Evolutionary conservation across 2,888 invertebrate genomes (phyloP).

Genomic region (Frankliniella fusca): DNA sequence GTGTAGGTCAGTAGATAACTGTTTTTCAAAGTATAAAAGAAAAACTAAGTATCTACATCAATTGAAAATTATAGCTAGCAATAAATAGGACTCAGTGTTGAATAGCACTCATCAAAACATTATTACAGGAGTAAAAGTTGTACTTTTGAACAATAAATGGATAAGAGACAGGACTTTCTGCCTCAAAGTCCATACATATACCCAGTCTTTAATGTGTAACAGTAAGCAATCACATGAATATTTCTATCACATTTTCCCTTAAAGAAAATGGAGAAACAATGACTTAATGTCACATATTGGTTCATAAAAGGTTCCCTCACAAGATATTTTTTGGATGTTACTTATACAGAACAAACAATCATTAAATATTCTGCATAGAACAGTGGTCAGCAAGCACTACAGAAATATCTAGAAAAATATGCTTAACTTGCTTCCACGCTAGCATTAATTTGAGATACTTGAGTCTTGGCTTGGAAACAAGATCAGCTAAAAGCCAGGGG

Average conservation of each 20-base stretch:
- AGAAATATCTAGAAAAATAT: conserved; percentile 20
- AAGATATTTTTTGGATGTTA: neutral
- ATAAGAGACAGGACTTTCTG: neutral
- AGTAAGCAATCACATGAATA: neutral
- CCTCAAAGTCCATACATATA: neutral
- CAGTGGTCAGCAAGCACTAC: neutral
- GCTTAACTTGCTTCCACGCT: neutral
- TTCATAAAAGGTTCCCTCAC: neutral
- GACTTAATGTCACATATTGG: conserved; percentile 16
- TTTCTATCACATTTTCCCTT: neutral
- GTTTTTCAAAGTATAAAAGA: conserved; percentile 1
- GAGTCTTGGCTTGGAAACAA: neutral
- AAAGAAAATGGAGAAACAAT: conserved; percentile 8
- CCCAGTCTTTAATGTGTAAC: conserved; percentile 19
- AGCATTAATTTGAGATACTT: neutral
- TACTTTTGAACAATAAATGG: conserved; percentile 16
- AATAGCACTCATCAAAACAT: conserved; percentile 8
- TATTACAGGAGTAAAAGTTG: conserved; percentile 19
- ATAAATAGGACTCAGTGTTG: conserved; percentile 14
- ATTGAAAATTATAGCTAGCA: neutral
- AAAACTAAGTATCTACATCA: neutral
- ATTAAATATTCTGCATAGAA: neutral
- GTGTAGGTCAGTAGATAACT: neutral
- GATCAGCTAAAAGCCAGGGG: neutral
- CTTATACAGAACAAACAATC: neutral